A percentile compares a stretch with the other conserved stretches of the same genome.
Evolutionary conservation across 2,888 invertebrate genomes (phyloP).

Genomic region (Leptopilina myrica): DNA sequence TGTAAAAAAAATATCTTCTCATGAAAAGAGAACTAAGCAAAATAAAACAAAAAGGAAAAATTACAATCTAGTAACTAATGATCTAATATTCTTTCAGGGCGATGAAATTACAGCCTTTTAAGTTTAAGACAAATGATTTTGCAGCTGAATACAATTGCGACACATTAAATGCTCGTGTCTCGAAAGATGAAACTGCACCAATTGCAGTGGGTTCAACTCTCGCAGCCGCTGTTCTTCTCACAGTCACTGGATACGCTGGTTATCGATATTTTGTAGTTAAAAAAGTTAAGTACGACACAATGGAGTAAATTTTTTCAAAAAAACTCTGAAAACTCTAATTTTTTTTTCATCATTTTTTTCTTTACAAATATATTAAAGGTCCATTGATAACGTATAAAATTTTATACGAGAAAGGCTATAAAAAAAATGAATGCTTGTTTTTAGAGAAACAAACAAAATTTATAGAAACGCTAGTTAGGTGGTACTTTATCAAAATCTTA

Average conservation of each 20-base stretch:
- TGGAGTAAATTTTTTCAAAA: conserved; percentile 82
- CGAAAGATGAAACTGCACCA: conserved; percentile 90
- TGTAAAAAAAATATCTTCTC: too few relatives aligned
- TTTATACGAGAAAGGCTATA: conserved; percentile 38
- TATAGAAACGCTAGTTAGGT: conserved; percentile 7
- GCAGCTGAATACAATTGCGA: conserved; percentile 85
- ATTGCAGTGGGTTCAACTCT: conserved; percentile 90
- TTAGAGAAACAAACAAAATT: neutral
- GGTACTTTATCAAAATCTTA: neutral
- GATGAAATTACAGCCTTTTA: conserved; percentile 90
- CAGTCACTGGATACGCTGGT: conserved; percentile 90
- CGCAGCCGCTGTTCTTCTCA: conserved; percentile 88
- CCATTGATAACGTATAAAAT: conserved; percentile 9
- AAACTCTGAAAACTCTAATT: neutral
- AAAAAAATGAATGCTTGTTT: neutral
- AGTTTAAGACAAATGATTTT: conserved; percentile 87
- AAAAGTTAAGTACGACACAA: conserved; percentile 94
- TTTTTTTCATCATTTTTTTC: neutral
- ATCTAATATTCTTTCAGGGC: conserved; percentile 59
- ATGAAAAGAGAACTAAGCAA: neutral
- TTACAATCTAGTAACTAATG: neutral
- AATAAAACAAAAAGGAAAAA: neutral
- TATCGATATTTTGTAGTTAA: conserved; percentile 92
- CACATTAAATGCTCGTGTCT: conserved; percentile 77
- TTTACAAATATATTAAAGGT: neutral